Evolutionary conservation across 1,140 invertebrate genomes (phyloP).

Genomic region (Megalonaias nervosa): DNA sequence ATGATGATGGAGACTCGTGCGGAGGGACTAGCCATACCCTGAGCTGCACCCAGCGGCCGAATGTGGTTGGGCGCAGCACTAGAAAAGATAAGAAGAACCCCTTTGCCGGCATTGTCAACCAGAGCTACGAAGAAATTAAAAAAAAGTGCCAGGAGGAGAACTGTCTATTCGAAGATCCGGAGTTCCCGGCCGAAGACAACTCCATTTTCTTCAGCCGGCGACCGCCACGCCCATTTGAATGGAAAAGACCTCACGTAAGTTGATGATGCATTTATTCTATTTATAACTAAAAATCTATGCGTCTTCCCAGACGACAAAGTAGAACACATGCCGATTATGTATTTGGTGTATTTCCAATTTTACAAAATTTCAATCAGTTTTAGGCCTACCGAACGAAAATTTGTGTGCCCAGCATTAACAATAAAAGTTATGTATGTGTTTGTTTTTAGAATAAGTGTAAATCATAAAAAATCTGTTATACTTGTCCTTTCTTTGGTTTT

Average conservation of each 20-base stretch:
- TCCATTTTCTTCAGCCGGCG: slow-evolving; percentile 64
- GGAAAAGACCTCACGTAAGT: slow-evolving; percentile 67
- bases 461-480: too few relatives aligned
- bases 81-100: slow-evolving; percentile 56
- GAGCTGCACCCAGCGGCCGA: slow-evolving; percentile 33
- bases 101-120: slow-evolving; percentile 52
- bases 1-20: slow-evolving; percentile 26
- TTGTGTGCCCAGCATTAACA: too few relatives aligned
- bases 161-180: slow-evolving; percentile 68
- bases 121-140: slow-evolving; percentile 62
- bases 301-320: too few relatives aligned
- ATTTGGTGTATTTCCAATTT: too few relatives aligned
- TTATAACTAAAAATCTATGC: too few relatives aligned
- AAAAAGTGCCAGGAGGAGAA: slow-evolving; percentile 58
- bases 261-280: not conserved
- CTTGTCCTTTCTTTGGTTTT: too few relatives aligned
- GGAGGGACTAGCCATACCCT: slow-evolving; percentile 21
- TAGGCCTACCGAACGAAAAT: too few relatives aligned
- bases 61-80: slow-evolving; percentile 44
- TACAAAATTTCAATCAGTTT: too few relatives aligned
- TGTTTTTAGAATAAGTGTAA: too few relatives aligned
- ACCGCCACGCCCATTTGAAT: slow-evolving; percentile 59
- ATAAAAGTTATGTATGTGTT: too few relatives aligned
- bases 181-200: slow-evolving; percentile 60
- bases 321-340: too few relatives aligned